A percentile compares a stretch with the other conserved stretches of the same genome.
Conservation (phyloP, 1,140 invertebrate species). For the Megathymus violae region DNA sequence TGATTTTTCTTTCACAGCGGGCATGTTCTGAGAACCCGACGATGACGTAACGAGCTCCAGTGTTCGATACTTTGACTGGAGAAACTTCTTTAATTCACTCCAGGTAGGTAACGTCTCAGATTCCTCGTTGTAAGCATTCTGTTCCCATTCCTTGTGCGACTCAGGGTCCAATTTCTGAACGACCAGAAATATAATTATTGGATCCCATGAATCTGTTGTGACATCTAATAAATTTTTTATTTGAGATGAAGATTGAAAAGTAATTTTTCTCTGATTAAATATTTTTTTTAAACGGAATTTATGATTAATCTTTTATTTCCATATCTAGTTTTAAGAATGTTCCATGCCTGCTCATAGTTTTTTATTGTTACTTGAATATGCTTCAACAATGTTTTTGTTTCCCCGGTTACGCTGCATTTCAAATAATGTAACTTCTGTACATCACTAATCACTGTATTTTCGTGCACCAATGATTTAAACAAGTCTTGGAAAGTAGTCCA, state of each 20-base stretch:
- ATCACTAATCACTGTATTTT: slow-evolving; percentile 18
- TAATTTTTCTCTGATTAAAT: slow-evolving; percentile 19
- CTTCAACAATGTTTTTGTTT: slow-evolving; percentile 22
- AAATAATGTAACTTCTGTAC: slow-evolving; percentile 32
- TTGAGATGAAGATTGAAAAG: neutral
- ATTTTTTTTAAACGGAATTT: slow-evolving; percentile 31
- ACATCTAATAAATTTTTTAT: slow-evolving; percentile 9
- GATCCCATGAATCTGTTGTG: neutral
- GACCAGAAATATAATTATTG: neutral
- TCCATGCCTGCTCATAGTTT: slow-evolving; percentile 33
- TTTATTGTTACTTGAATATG: slow-evolving; percentile 20
- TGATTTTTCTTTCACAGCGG: too few relatives aligned
- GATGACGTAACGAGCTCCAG: slow-evolving; percentile 6
- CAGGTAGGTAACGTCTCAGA: slow-evolving; percentile 17
- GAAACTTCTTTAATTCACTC: slow-evolving; percentile 10
- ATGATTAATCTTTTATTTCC: slow-evolving; percentile 30
- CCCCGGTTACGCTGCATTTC: neutral
- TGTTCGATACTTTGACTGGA: slow-evolving; percentile 20
- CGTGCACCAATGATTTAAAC: slow-evolving; percentile 33
- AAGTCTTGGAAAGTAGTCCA: slow-evolving; percentile 33
- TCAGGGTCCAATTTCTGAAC: slow-evolving; percentile 12
- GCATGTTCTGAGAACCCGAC: neutral
- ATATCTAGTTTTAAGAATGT: slow-evolving; percentile 24
- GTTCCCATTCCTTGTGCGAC: slow-evolving; percentile 22
- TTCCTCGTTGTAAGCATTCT: neutral